Percentiles rank a stretch among this genome's conserved stretches.
phyloP scores from a whole-genome alignment of 2,888 invertebrate genomes.

The Cantharis rufa region DNA sequence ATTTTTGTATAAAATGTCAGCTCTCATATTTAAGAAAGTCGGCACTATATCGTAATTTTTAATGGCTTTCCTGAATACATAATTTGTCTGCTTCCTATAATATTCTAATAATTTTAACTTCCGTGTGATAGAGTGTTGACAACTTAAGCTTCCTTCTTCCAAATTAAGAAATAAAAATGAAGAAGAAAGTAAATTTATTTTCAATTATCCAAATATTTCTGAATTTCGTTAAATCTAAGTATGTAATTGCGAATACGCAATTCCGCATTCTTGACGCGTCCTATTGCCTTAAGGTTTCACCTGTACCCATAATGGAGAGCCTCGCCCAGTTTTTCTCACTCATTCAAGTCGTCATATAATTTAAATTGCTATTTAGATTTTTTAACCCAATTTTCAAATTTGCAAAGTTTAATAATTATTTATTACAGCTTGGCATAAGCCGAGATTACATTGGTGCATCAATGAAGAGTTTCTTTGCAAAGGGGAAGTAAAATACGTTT shows the following conservation, averaged over 20 bases:
- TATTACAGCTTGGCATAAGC: no score
- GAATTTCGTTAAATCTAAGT: conserved; percentile 2
- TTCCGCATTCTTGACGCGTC: conserved; percentile 31
- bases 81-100: not conserved
- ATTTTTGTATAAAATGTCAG: not conserved
- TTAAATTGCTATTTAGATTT: not conserved
- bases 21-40: not conserved
- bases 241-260: conserved; percentile 26
- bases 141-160: not conserved
- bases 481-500: no score
- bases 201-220: not conserved
- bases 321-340: conserved; percentile 24
- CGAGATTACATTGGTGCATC: no score
- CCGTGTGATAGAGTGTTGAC: not conserved
- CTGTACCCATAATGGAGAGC: conserved; percentile 27
- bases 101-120: not conserved
- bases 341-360: conserved; percentile 10
- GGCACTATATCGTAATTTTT: not conserved
- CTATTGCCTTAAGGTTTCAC: conserved; percentile 32
- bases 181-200: not conserved
- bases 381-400: not conserved
- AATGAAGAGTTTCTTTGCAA: no score
- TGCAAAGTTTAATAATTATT: no score
- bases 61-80: not conserved
- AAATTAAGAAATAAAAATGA: not conserved